A percentile compares a stretch with the other conserved stretches of the same genome.
Conservation (phyloP, 2,113 vertebrate genomes). For the Bubo bubo region DNA sequence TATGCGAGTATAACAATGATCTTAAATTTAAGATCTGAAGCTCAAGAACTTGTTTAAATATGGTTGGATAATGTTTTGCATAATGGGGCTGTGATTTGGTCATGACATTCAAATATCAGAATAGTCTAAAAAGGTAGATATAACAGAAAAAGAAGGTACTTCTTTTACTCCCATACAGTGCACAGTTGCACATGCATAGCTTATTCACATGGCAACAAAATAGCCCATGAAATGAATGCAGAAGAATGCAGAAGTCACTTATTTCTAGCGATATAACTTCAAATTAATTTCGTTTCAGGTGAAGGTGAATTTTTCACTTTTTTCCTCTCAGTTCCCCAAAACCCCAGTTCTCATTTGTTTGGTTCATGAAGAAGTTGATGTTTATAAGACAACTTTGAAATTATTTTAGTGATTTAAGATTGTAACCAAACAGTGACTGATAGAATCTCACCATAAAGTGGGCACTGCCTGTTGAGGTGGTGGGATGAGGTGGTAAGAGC, state of each 20-base stretch:
- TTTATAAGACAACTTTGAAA: background rate
- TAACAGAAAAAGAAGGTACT: background rate
- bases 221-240: background rate
- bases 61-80: background rate
- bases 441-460: background rate
- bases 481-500: background rate
- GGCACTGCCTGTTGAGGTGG: background rate
- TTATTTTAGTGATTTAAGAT: background rate
- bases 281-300: background rate
- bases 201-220: background rate
- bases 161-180: background rate
- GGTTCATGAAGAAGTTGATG: background rate
- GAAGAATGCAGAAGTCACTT: background rate
- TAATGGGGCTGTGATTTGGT: background rate
- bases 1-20: background rate
- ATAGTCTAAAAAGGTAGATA: background rate
- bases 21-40: background rate
- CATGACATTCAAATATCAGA: accelerated
- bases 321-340: background rate
- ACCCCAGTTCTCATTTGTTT: background rate
- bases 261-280: background rate
- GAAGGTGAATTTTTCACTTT: background rate
- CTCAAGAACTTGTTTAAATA: background rate
- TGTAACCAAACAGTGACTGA: background rate
- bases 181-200: too few species aligned